These are phyloP conservation scores for Operophtera brumata DNA, from an alignment of 2,888 invertebrate genomes.

Conservation along the genomic window DNA sequence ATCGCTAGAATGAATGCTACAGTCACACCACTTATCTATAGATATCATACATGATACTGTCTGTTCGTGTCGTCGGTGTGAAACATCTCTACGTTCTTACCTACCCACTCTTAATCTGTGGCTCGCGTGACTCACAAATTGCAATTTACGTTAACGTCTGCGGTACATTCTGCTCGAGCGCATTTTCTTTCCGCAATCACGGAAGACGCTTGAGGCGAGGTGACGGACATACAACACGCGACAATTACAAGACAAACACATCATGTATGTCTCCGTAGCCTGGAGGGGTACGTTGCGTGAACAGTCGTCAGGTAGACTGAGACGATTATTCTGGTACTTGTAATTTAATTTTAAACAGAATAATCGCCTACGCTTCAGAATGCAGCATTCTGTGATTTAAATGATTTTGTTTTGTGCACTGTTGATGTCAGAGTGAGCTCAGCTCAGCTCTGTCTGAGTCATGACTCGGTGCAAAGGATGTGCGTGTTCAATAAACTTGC, in stretches of 20 bases:
- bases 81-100: neutral
- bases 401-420: slow-evolving; percentile 38
- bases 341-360: slow-evolving; percentile 41
- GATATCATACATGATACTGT: too few species aligned
- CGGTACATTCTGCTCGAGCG: slow-evolving; percentile 18
- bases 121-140: slow-evolving; percentile 48
- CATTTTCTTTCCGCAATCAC: slow-evolving; percentile 32
- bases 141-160: slow-evolving; percentile 39
- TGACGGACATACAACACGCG: slow-evolving; percentile 46
- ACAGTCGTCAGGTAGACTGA: slow-evolving; percentile 16
- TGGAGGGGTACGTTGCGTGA: slow-evolving; percentile 50
- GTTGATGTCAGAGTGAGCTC: slow-evolving; percentile 59
- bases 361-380: slow-evolving; percentile 46
- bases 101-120: neutral
- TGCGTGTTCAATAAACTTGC: slow-evolving; percentile 28
- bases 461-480: slow-evolving; percentile 30
- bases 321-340: slow-evolving; percentile 15
- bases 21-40: too few species aligned
- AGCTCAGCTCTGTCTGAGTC: slow-evolving; percentile 46
- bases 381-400: slow-evolving; percentile 41
- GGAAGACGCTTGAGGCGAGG: slow-evolving; percentile 33
- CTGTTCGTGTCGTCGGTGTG: neutral
- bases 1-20: neutral
- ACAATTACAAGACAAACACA: slow-evolving; percentile 46
- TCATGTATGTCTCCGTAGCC: slow-evolving; percentile 41